Percentiles rank a stretch among this genome's conserved stretches.
phyloP scores from a whole-genome alignment of 2,797 vertebrate species.

The Sebastes cheni region DNA sequence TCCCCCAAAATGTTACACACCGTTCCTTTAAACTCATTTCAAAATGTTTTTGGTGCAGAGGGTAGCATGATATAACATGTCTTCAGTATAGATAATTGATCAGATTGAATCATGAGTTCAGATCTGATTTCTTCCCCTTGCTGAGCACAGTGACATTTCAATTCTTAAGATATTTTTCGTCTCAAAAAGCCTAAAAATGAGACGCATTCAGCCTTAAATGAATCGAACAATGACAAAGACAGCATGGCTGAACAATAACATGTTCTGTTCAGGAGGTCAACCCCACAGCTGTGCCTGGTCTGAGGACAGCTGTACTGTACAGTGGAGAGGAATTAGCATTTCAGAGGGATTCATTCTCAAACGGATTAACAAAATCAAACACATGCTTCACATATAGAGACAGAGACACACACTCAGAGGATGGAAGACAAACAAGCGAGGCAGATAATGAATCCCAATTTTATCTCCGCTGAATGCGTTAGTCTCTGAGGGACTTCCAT shows the following conservation, averaged over 20 bases:
- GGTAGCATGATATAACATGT: background rate
- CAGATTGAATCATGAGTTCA: background rate
- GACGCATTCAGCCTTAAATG: background rate
- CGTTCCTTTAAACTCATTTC: background rate
- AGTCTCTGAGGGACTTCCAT: slow-evolving; percentile 16
- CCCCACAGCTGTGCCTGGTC: slow-evolving; percentile 48
- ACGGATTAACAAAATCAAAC: slow-evolving; percentile 30
- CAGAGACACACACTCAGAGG: background rate
- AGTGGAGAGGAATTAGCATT: slow-evolving; percentile 24
- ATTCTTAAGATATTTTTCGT: background rate
- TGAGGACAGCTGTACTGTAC: slow-evolving; percentile 41
- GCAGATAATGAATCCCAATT: slow-evolving; percentile 28
- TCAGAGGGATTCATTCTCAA: slow-evolving; percentile 50
- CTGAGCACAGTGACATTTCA: background rate
- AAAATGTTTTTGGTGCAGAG: background rate
- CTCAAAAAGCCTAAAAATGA: background rate
- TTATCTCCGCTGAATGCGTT: slow-evolving; percentile 37
- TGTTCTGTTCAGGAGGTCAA: slow-evolving; percentile 26
- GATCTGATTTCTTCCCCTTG: background rate
- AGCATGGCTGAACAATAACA: slow-evolving; percentile 36
- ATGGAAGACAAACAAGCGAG: background rate
- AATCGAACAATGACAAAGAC: background rate
- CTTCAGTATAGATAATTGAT: background rate
- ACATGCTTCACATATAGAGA: background rate
- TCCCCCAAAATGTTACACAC: fast-evolving